Percentiles rank a stretch among this genome's conserved stretches.
Evolutionary conservation across 2,888 invertebrate species (phyloP).

Genomic region (Xestobium rufovillosum): DNA sequence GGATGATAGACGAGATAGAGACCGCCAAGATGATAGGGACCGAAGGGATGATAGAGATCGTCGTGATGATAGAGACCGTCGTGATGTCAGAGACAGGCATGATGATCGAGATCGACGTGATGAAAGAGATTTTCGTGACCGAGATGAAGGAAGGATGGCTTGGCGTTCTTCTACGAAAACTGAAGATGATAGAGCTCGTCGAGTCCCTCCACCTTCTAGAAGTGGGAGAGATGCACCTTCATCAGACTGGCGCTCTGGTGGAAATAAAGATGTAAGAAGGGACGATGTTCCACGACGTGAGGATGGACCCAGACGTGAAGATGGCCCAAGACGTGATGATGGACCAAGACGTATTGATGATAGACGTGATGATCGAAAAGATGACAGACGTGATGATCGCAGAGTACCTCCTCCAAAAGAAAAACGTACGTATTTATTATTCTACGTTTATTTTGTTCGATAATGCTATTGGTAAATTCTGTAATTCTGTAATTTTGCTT

Average conservation of each 20-base stretch:
- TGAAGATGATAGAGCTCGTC: conserved; percentile 14
- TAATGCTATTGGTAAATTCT: conserved; percentile 9
- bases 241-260: conserved; percentile 15
- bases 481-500: conserved; percentile 13
- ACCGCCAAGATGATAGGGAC: too few species aligned
- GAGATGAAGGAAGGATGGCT: conserved; percentile 21
- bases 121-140: conserved; percentile 19
- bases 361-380: conserved; percentile 13
- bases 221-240: conserved; percentile 14
- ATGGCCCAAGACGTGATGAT: conserved; percentile 14
- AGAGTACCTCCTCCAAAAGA: conserved; percentile 29
- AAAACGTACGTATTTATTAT: conserved; percentile 33
- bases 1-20: conserved; percentile 16
- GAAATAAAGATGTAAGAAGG: background rate
- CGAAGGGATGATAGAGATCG: conserved; percentile 13
- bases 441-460: conserved; percentile 12
- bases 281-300: conserved; percentile 1
- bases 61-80: conserved; percentile 14
- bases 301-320: conserved; percentile 15
- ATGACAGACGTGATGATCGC: conserved; percentile 18
- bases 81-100: conserved; percentile 18
- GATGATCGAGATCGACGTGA: conserved; percentile 19
- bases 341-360: conserved; percentile 9
- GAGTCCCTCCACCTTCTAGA: conserved; percentile 10
- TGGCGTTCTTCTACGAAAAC: conserved; percentile 10